Conservation (phyloP, 2,113 vertebrate species). For the Microcebus lehilahytsara region DNA sequence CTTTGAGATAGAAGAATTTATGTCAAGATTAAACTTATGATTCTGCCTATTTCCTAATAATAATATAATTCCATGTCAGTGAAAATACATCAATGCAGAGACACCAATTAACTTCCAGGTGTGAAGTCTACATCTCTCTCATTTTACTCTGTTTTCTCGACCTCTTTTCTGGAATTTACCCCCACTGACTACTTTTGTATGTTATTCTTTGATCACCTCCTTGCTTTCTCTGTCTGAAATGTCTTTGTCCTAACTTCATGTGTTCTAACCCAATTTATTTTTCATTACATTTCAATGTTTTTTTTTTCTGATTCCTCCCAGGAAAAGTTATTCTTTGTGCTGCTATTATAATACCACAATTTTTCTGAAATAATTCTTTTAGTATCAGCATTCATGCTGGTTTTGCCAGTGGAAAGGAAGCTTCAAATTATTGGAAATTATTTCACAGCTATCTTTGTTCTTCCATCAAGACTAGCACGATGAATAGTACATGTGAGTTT, state of each 20-base stretch:
- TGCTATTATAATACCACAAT: background rate
- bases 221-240: background rate
- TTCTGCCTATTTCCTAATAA: background rate
- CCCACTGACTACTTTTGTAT: background rate
- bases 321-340: background rate
- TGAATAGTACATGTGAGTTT: background rate
- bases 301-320: background rate
- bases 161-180: background rate
- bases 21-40: background rate
- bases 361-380: background rate
- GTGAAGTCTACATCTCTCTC: background rate
- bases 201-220: conserved; percentile 10
- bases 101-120: background rate
- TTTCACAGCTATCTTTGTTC: background rate
- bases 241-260: background rate
- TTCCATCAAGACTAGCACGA: background rate
- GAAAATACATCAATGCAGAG: background rate
- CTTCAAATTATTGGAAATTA: conserved; percentile 8
- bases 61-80: background rate
- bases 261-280: background rate
- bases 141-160: background rate
- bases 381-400: background rate
- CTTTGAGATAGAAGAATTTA: background rate
- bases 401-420: background rate
- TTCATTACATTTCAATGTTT: background rate